These are phyloP conservation scores for Cheilosia pagana DNA, from an alignment of 2,888 invertebrate species.

Conservation along the genomic window DNA sequence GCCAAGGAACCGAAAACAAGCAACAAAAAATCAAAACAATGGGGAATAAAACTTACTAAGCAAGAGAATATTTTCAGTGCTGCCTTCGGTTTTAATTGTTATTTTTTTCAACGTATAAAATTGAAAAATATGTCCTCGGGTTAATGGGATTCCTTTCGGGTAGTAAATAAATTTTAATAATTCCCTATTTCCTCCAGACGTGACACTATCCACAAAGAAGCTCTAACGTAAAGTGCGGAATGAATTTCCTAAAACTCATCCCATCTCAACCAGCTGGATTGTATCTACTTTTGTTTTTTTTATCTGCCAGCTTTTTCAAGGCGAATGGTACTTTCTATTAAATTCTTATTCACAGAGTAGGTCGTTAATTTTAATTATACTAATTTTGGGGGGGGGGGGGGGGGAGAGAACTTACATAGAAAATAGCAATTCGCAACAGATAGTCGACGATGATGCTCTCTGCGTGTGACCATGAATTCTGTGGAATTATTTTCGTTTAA, in stretches of 20 bases:
- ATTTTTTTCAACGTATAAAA: conserved; percentile 43
- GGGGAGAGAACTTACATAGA: conserved; percentile 45
- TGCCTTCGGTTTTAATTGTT: conserved; percentile 60
- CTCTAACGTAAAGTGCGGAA: conserved; percentile 21
- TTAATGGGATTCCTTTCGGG: conserved; percentile 72
- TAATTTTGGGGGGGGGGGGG: too few species aligned
- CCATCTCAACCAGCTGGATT: conserved; percentile 29
- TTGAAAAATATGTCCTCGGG: conserved; percentile 71
- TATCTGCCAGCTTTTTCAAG: conserved; percentile 7
- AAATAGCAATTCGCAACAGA: conserved; percentile 21
- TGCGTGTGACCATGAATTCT: conserved; percentile 52
- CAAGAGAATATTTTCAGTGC: conserved; percentile 26
- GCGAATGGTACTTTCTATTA: conserved; percentile 46
- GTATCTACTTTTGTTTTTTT: conserved; percentile 15
- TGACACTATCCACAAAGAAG: conserved; percentile 37
- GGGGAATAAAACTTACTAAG: conserved; percentile 21
- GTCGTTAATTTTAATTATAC: conserved; percentile 72
- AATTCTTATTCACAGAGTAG: conserved; percentile 55
- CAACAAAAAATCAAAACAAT: conserved; percentile 20
- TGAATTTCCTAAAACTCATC: conserved; percentile 14
- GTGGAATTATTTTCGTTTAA: conserved; percentile 25
- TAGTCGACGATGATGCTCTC: conserved; percentile 15
- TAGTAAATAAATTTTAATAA: conserved; percentile 74
- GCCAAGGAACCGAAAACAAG: conserved; percentile 23
- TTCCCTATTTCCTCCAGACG: conserved; percentile 57